These are phyloP conservation scores for Escarpia spicata DNA, from an alignment of 2,888 invertebrate genomes.

Conservation along the genomic window DNA sequence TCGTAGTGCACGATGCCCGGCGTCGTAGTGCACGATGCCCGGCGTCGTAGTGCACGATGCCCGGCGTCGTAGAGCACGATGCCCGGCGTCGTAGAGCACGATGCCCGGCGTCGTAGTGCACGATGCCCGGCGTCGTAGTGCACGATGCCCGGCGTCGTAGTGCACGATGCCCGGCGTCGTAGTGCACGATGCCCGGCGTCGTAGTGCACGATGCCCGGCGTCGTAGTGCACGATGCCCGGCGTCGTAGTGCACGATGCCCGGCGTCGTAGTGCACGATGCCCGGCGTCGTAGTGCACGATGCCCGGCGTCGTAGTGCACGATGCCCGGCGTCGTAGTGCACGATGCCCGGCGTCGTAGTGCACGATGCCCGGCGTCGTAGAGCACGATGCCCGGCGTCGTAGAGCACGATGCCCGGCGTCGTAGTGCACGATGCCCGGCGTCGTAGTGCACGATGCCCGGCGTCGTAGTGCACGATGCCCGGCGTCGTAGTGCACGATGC, in stretches of 20 bases:
- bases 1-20: neutral
- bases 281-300: neutral
- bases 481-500: neutral
- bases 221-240: neutral
- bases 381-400: neutral
- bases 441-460: neutral
- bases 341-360: neutral
- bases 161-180: neutral
- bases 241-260: neutral
- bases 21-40: neutral
- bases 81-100: neutral
- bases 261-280: neutral
- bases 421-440: neutral
- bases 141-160: neutral
- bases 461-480: neutral
- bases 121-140: neutral
- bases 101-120: neutral
- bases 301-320: neutral
- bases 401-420: neutral
- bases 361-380: neutral
- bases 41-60: neutral
- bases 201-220: neutral
- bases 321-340: neutral
- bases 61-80: neutral
- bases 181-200: neutral